Conservation (phyloP, 2,797 vertebrate genomes). For the Scarus forsteni region DNA sequence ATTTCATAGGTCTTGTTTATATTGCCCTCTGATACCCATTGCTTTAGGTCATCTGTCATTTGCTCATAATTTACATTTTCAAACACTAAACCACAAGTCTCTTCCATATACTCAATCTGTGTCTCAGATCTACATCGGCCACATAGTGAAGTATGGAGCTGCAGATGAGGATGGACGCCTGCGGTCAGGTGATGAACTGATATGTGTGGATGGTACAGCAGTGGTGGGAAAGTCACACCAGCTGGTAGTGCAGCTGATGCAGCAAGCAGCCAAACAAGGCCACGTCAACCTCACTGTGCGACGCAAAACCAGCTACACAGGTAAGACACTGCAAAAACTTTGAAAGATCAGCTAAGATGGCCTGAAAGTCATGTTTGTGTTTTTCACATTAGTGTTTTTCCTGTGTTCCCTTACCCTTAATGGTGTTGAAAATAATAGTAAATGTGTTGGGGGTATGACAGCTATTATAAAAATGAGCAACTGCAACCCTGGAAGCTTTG, state of each 20-base stretch:
- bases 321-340: conserved; percentile 75
- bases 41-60: neutral
- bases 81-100: neutral
- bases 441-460: neutral
- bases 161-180: conserved; percentile 96
- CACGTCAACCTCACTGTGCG: conserved; percentile 98
- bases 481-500: neutral
- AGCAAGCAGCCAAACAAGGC: conserved; percentile 98
- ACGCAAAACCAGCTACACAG: conserved; percentile 93
- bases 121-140: conserved; percentile 96
- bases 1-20: too few relatives aligned
- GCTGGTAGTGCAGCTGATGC: conserved; percentile 98
- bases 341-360: neutral
- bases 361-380: neutral
- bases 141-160: conserved; percentile 97
- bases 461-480: neutral
- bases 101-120: neutral
- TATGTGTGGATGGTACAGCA: conserved; percentile 96
- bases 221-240: conserved; percentile 99
- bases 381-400: neutral
- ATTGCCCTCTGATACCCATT: neutral
- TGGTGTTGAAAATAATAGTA: neutral
- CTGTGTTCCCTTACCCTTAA: neutral
- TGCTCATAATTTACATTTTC: neutral
- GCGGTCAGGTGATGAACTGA: conserved; percentile 96